A percentile compares a stretch with the other conserved stretches of the same genome.
These are phyloP conservation scores for Macquaria ambigua DNA, from an alignment of 2,113 vertebrate species.

Conservation along the genomic window DNA sequence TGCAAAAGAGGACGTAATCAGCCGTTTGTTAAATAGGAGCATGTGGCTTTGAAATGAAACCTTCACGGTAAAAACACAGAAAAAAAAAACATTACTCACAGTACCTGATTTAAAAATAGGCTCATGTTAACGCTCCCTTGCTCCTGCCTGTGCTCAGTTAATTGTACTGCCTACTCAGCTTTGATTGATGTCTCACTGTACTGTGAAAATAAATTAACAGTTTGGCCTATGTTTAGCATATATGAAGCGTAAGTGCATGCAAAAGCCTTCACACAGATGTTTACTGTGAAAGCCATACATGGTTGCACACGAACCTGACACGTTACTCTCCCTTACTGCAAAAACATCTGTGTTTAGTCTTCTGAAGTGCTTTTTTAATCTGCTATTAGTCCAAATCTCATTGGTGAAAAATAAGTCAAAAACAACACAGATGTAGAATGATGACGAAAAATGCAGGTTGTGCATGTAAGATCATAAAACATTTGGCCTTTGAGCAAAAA, in stretches of 20 bases:
- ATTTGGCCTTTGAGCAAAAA: slow-evolving; percentile 21
- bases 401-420: neutral
- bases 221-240: neutral
- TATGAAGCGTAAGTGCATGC: slow-evolving; percentile 26
- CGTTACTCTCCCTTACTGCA: neutral
- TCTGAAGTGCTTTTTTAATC: neutral
- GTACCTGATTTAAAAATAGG: slow-evolving; percentile 56
- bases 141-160: slow-evolving; percentile 52
- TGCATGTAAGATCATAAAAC: neutral
- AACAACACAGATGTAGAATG: neutral
- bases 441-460: neutral
- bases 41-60: slow-evolving; percentile 36
- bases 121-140: slow-evolving; percentile 33
- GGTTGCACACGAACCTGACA: slow-evolving; percentile 46
- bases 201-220: slow-evolving; percentile 38
- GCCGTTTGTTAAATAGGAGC: slow-evolving; percentile 25
- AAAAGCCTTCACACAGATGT: slow-evolving; percentile 42
- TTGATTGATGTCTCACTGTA: slow-evolving; percentile 38
- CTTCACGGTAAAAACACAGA: slow-evolving; percentile 31
- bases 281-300: slow-evolving; percentile 7
- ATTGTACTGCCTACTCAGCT: slow-evolving; percentile 48
- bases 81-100: slow-evolving; percentile 39
- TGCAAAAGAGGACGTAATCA: neutral
- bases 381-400: slow-evolving; percentile 1
- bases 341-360: slow-evolving; percentile 29